Evolutionary conservation across 2,888 invertebrate species (phyloP), one percentile per base, ranked within the genome.

Genomic region (Sisyra nigra): DNA sequence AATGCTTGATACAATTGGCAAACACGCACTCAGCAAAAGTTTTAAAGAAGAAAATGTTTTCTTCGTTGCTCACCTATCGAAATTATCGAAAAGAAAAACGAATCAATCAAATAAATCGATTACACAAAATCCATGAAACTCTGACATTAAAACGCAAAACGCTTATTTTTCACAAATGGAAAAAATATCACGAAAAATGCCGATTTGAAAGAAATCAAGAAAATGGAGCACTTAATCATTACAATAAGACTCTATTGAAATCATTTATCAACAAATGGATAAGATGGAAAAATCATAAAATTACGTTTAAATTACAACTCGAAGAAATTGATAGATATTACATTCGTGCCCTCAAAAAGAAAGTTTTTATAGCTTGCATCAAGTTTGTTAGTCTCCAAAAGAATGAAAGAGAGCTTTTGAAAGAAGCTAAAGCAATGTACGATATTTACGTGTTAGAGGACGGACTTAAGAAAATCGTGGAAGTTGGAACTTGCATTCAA

Each of bases 391-490:
- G 34, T n/a, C 44, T 46, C 11, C 40, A 49, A 45, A 50, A 47
- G 13, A 19, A 33, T 10, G 48, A 50, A 40, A 44, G 36, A 40
- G 13, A 34, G 10, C 46, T 51, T 39, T 40, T 57, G 44, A 13
- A 34, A 4, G 15, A 49, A 46, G 55, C 56, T 7, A 51, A 51
- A 45, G 41, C 31, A 30, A 47, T 52, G 44, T 53, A 56, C 45
- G 40, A 49, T 33, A 47, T 49, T 6, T 48, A 44, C 36, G 44
- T 52, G 10, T 42, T 54, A n/a, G 48, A 46, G 33, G 47, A 52
- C 42, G 50, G 48, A 24, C 46, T 58, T 18, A 39, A 44, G 41
- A 35, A 53, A 8, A 52, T 58, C 29, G 17, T 56, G 11, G 47
- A 44, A 38, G 45, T 48, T 10, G 54, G 53, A 19, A 47, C 48